Evolutionary conservation across 1,140 invertebrate genomes (phyloP).

Genomic region (Diachasmimorpha longicaudata): DNA sequence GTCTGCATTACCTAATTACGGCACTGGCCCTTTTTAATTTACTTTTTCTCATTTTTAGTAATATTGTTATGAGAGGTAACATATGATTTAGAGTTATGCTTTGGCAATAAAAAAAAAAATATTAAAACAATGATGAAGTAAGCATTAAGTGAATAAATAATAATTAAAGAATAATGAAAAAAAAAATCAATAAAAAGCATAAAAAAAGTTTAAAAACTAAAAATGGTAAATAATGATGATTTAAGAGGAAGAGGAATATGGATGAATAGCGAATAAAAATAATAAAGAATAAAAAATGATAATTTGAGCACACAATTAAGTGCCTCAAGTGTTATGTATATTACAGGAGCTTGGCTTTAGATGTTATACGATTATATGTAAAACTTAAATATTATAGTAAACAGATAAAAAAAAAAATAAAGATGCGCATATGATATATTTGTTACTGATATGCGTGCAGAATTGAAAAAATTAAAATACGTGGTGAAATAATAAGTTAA

Average conservation of each 20-base stretch:
- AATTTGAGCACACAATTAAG: slow-evolving; percentile 63
- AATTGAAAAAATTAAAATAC: slow-evolving; percentile 49
- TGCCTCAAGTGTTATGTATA: slow-evolving; percentile 64
- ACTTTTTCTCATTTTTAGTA: slow-evolving; percentile 37
- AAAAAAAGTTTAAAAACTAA: slow-evolving; percentile 18
- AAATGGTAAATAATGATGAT: slow-evolving; percentile 14
- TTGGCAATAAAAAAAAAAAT: slow-evolving; percentile 50
- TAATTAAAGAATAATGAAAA: neutral
- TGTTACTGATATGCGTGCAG: slow-evolving; percentile 61
- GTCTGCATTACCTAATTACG: slow-evolving; percentile 39
- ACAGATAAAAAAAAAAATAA: slow-evolving; percentile 1
- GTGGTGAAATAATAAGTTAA: slow-evolving; percentile 39
- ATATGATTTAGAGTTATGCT: slow-evolving; percentile 57
- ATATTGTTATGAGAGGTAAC: slow-evolving; percentile 52
- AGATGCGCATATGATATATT: slow-evolving; percentile 60
- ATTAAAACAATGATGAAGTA: slow-evolving; percentile 8
- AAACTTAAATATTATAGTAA: slow-evolving; percentile 54
- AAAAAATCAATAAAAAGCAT: slow-evolving; percentile 15
- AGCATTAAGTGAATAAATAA: neutral
- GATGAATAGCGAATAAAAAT: slow-evolving; percentile 1
- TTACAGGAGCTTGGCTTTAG: slow-evolving; percentile 61
- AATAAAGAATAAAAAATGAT: slow-evolving; percentile 7
- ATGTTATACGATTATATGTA: slow-evolving; percentile 63
- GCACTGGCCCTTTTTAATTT: slow-evolving; percentile 39
- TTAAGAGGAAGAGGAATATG: neutral